Conservation (phyloP, 2,888 invertebrate species). For the Timema podura region DNA sequence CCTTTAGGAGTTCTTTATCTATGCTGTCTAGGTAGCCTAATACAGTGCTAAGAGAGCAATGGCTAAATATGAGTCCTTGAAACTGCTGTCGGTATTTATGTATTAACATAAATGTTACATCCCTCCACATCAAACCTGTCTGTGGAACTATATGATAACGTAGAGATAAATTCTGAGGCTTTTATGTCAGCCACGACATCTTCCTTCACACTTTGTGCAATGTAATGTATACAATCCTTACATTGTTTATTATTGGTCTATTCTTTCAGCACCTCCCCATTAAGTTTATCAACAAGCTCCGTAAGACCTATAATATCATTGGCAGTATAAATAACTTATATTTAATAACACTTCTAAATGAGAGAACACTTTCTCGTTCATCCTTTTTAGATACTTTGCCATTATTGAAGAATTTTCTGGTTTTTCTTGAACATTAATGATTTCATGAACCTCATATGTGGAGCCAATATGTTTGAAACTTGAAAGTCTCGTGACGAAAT, state of each 20-base stretch:
- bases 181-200: too few relatives aligned
- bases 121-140: too few relatives aligned
- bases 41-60: constrained; percentile 10
- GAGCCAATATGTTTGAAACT: constrained; percentile 8
- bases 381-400: constrained; percentile 16
- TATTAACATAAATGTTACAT: too few relatives aligned
- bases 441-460: constrained; percentile 3
- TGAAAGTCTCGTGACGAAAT: constrained; percentile 14
- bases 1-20: not conserved
- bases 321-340: not conserved
- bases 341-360: constrained; percentile 11
- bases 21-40: constrained; percentile 3
- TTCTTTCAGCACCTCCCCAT: constrained; percentile 16
- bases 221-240: constrained; percentile 4
- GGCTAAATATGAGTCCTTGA: constrained; percentile 10
- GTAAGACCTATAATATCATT: constrained; percentile 8
- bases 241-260: constrained; percentile 13
- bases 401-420: constrained; percentile 10
- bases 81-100: too few relatives aligned
- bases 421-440: constrained; percentile 7
- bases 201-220: constrained; percentile 12
- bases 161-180: too few relatives aligned
- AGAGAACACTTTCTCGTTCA: constrained; percentile 3
- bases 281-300: constrained; percentile 15
- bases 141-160: too few relatives aligned